A percentile compares a stretch with the other conserved stretches of the same genome.
Conservation (phyloP, 2,797 vertebrate species). For the Okamejei kenojei region DNA sequence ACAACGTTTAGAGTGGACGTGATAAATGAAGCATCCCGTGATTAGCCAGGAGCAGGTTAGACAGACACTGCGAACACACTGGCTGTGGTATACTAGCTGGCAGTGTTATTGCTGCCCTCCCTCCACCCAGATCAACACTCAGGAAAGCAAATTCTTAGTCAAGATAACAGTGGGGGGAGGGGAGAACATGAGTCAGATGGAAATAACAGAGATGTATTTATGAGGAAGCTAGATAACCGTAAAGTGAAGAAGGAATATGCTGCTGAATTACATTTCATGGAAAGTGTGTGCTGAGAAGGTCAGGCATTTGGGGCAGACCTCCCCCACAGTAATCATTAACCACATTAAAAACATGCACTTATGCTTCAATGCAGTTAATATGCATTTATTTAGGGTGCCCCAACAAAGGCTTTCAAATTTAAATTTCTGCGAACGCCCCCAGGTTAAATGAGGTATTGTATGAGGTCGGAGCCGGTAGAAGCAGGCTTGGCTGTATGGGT, state of each 20-base stretch:
- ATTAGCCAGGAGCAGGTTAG: not conserved
- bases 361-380: too few relatives aligned
- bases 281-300: not conserved
- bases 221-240: not conserved
- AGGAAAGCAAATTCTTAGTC: not conserved
- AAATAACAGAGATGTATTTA: not conserved
- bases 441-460: too few relatives aligned
- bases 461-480: too few relatives aligned
- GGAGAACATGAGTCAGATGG: not conserved
- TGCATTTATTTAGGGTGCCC: too few relatives aligned
- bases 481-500: too few relatives aligned
- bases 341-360: too few relatives aligned
- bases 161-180: not conserved
- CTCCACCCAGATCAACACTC: not conserved
- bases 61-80: not conserved
- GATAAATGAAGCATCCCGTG: not conserved
- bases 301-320: too few relatives aligned
- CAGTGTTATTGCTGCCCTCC: too few relatives aligned
- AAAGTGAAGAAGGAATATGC: not conserved
- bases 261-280: not conserved
- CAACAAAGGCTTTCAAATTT: too few relatives aligned
- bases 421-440: too few relatives aligned
- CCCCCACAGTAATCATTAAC: too few relatives aligned
- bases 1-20: not conserved
- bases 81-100: not conserved